phyloP scores from a whole-genome alignment of 2,888 invertebrate genomes.

The Clunio marinus region DNA sequence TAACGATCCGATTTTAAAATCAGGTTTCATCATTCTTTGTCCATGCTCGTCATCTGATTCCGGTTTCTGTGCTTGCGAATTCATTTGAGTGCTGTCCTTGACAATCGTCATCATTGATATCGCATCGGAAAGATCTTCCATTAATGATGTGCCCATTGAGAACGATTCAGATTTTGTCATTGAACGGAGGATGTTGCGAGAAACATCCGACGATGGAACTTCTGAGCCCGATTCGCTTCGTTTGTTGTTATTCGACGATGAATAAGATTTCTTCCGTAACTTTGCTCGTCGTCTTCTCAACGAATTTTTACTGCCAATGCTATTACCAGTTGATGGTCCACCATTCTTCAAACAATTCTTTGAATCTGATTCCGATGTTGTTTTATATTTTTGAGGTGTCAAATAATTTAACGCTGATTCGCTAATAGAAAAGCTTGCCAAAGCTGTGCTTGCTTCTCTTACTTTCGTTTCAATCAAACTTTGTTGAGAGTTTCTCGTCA shows the following conservation, averaged over 20 bases:
- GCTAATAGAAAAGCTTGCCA: slow-evolving; percentile 74
- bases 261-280: slow-evolving; percentile 46
- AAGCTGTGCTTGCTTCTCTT: slow-evolving; percentile 53
- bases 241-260: slow-evolving; percentile 44
- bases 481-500: slow-evolving; percentile 54
- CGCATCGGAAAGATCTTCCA: slow-evolving; percentile 57
- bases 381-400: slow-evolving; percentile 46
- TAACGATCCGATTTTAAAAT: slow-evolving; percentile 62
- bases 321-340: slow-evolving; percentile 42
- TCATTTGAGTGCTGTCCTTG: slow-evolving; percentile 40
- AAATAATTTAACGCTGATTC: slow-evolving; percentile 78
- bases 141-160: slow-evolving; percentile 60
- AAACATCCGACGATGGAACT: slow-evolving; percentile 43
- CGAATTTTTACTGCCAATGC: slow-evolving; percentile 50
- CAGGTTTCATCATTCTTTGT: slow-evolving; percentile 56
- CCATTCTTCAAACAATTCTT: neutral
- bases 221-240: slow-evolving; percentile 58
- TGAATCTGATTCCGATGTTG: slow-evolving; percentile 28
- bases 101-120: slow-evolving; percentile 51
- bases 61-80: slow-evolving; percentile 57
- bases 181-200: slow-evolving; percentile 47
- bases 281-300: slow-evolving; percentile 49
- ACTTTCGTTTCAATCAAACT: slow-evolving; percentile 45
- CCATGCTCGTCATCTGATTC: slow-evolving; percentile 66
- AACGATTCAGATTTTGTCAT: slow-evolving; percentile 72